Percentiles rank a stretch among this genome's conserved stretches.
These are phyloP conservation scores for Ditula angustiorana DNA, from an alignment of 2,888 invertebrate genomes.

Conservation along the genomic window DNA sequence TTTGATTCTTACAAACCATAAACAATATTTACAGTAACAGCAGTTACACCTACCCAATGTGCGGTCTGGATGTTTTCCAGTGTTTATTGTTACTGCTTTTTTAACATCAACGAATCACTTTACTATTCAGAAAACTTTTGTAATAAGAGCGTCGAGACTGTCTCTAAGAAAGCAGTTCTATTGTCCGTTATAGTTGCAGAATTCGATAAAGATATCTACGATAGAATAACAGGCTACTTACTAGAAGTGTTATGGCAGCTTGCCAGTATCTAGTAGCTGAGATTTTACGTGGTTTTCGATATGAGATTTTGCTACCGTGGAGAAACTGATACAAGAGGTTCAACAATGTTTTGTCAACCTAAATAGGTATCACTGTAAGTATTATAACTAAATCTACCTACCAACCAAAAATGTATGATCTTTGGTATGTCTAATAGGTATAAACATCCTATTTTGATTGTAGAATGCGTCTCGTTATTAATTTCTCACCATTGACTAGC, in stretches of 20 bases:
- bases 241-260: conserved; percentile 34
- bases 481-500: not conserved
- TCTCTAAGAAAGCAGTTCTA: conserved; percentile 16
- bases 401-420: too few species aligned
- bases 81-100: conserved; percentile 43
- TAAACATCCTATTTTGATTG: not conserved
- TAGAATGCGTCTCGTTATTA: not conserved
- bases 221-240: conserved; percentile 36
- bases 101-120: conserved; percentile 24
- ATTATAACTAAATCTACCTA: too few species aligned
- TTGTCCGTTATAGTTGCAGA: conserved; percentile 13
- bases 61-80: conserved; percentile 37
- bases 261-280: conserved; percentile 27
- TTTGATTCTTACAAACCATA: conserved; percentile 10
- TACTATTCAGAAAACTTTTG: conserved; percentile 15
- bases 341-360: not conserved
- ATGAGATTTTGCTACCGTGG: conserved; percentile 23
- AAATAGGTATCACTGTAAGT: too few species aligned
- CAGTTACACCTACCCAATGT: conserved; percentile 11
- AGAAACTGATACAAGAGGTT: conserved; percentile 7
- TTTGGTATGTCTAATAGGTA: not conserved
- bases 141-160: conserved; percentile 3
- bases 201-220: conserved; percentile 31
- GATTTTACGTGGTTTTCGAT: conserved; percentile 26
- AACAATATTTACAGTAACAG: conserved; percentile 20